Base-by-base conservation (phyloP, 2,888 invertebrate genomes). In the Oscheius sp. region DNA sequence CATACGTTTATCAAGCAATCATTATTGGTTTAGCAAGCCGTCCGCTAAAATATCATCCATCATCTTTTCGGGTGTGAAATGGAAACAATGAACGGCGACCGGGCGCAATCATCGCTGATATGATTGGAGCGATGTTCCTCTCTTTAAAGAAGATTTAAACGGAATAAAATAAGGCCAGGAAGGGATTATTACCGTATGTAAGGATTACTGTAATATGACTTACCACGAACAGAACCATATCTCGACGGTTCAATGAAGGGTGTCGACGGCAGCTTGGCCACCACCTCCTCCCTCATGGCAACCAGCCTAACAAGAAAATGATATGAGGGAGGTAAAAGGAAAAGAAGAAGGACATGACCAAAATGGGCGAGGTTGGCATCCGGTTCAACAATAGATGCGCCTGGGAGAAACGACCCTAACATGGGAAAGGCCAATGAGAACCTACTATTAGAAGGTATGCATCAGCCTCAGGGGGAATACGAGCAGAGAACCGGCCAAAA, bases 181-280 rank as follows among this genome's bases (percentile, higher is more conserved):
- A 6, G 27, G 55, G 13, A 55, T 55, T 23, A 49, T 7, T 18
- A 49, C 49, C 13, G 49, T 18, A 13, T 58, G 43, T 29, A 29
- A n/a, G 35, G 23, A 66, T n/a, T 21, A 23, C 35, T 35, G 35
- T 35, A 35, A n/a, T n/a, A n/a, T n/a, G n/a, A 58, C 79, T 73
- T 23, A 79, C 79, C 79, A 74, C 79, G 52, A 23, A 79, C 74
- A 69, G 76, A 76, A 18, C 79, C 79, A 76, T 74, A 79, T 74
- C 76, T 79, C 12, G 79, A 77, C 0, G 79, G 79, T 23, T 68
- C 74, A 29, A 79, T 76, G 66, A 49, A 66, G 18, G 27, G 49
- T 1, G n/a, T 18, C 7, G 61, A 35, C 35, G 35, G 61, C 66
- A 25, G 49, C 25, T 27, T 64, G 25, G 52, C 49, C 52, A 25